Base-by-base conservation (phyloP, 1,140 invertebrate species). In the Rhynchophorus ferrugineus region DNA sequence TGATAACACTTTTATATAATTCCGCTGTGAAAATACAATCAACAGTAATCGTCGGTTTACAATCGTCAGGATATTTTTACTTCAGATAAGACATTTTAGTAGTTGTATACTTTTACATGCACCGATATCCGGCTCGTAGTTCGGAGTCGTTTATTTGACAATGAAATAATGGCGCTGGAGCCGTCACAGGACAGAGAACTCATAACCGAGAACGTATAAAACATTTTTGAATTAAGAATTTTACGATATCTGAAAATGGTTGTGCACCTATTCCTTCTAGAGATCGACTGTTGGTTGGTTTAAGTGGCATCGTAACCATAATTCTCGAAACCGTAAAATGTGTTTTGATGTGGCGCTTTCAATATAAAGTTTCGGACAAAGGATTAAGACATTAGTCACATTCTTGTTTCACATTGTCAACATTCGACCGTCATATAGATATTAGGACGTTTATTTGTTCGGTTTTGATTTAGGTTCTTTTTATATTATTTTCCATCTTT, bases 201-300 rank as follows among this genome's bases (percentile, higher is more conserved):
- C 48, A 19, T 52, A 52, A 52, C 49, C n/a, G 14, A 16, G 43
- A 34, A 38, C 44, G 37, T 52, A 52, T 52, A 52, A 52, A 52
- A 52, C 49, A 52, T 52, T 52, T 52, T 52, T 52, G 43, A 52
- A 52, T 52, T 52, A 41, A 21, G 42, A 52, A 45, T 52, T 52
- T 52, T 52, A 52, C 29, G 49, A 52, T 46, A 34, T 24, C 49
- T 52, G 14, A 22, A 41, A 52, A 52, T 39, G 49, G 42, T n/a
- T n/a, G n/a, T 48, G 36, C 49, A 52, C 49, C 43, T 52, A 52
- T 39, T 52, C 43, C 42, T 34, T 52, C 43, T 45, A 19, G 42
- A 19, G 29, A 39, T 52, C 49, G 44, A 44, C 21, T n/a, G n/a
- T n/a, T n/a, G n/a, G 19, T 45, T 45, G 33, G 29, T 19, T 45